Conservation (phyloP, 2,797 vertebrate genomes). For the Macrochelys suwanniensis region DNA sequence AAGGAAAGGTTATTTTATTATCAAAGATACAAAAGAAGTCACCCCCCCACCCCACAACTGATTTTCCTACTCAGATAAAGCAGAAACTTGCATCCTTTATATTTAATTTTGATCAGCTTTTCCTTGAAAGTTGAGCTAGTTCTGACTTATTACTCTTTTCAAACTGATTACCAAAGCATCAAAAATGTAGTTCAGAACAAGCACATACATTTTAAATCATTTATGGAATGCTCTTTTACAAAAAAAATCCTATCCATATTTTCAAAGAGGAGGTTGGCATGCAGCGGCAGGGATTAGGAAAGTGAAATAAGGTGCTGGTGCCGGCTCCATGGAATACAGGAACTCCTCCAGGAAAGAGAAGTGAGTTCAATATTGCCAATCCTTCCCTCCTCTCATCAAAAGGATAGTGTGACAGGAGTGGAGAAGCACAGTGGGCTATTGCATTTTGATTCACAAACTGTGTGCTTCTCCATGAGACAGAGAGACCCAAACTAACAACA, state of each 20-base stretch:
- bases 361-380: background rate
- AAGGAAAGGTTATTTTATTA: constrained; percentile 72
- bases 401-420: fast-evolving
- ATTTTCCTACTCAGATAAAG: constrained; percentile 7
- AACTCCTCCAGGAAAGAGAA: background rate
- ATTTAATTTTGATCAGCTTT: constrained; percentile 45
- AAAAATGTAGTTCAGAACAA: constrained; percentile 39
- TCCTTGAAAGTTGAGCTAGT: background rate
- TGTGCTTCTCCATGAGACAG: background rate
- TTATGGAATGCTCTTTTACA: background rate
- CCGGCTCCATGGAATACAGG: background rate
- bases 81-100: constrained; percentile 7
- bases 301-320: background rate
- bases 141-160: constrained; percentile 47
- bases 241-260: background rate
- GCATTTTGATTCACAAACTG: background rate
- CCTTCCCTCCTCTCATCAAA: background rate
- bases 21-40: constrained; percentile 43
- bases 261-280: background rate
- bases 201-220: background rate
- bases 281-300: background rate
- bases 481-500: background rate
- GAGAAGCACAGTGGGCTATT: background rate
- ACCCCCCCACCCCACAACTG: background rate
- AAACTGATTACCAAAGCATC: constrained; percentile 15